Conservation (phyloP, 2,888 invertebrate species). For the Hirtodrosophila duncani region DNA sequence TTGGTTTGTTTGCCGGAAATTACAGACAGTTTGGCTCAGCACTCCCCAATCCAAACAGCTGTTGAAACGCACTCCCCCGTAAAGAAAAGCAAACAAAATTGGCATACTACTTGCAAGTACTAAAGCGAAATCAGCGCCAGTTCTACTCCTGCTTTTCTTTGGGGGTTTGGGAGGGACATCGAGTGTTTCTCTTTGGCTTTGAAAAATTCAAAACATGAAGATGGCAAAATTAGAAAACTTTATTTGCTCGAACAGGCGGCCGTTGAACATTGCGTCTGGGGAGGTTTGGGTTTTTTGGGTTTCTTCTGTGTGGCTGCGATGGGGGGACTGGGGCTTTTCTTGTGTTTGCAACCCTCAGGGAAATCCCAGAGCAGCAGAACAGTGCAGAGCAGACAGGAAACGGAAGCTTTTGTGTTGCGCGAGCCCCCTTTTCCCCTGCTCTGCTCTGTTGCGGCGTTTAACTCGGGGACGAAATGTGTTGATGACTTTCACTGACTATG, state of each 20-base stretch:
- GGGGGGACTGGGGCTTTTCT: no score
- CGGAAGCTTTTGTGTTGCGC: slow-evolving; percentile 72
- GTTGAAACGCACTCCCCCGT: slow-evolving; percentile 20
- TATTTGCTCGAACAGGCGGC: slow-evolving; percentile 51
- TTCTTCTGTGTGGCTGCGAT: slow-evolving; percentile 14
- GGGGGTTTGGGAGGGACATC: slow-evolving; percentile 18
- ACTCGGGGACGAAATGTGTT: slow-evolving; percentile 51
- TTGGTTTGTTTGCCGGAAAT: slow-evolving; percentile 76
- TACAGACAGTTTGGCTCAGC: slow-evolving; percentile 52
- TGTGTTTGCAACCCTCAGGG: slow-evolving; percentile 60
- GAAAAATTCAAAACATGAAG: slow-evolving; percentile 70
- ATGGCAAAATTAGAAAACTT: slow-evolving; percentile 73
- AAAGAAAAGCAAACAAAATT: slow-evolving; percentile 55
- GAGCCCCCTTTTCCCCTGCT: not conserved
- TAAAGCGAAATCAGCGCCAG: slow-evolving; percentile 33
- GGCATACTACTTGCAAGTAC: slow-evolving; percentile 49
- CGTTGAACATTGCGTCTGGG: slow-evolving; percentile 29
- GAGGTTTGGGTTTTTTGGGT: slow-evolving; percentile 18
- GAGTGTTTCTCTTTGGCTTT: slow-evolving; percentile 37
- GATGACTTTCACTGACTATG: slow-evolving; percentile 74
- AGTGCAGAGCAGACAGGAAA: slow-evolving; percentile 71
- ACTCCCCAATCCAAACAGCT: slow-evolving; percentile 28
- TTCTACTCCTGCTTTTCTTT: not conserved
- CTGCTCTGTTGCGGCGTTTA: slow-evolving; percentile 6
- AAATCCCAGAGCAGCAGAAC: slow-evolving; percentile 64